Evolutionary conservation across 2,888 invertebrate genomes (phyloP).

Genomic region (Idaea dimidiata): DNA sequence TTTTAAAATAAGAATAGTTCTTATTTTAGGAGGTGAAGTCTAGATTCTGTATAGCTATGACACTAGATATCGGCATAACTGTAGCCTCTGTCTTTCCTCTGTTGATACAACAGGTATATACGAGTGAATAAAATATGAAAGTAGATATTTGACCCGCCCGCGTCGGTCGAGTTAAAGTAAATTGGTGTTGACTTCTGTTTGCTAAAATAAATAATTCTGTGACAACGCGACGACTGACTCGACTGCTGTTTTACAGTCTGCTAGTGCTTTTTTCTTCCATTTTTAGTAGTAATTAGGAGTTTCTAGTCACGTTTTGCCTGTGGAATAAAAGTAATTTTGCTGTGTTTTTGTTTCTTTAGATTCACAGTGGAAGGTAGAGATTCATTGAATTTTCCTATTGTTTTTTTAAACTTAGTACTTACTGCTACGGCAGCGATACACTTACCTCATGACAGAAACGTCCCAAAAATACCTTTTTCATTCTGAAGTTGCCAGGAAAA

Average conservation of each 20-base stretch:
- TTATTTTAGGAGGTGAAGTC: no score
- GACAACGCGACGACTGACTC: not conserved
- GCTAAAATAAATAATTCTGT: constrained; percentile 22
- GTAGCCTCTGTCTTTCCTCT: constrained; percentile 21
- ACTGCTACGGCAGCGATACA: no score
- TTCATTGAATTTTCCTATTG: no score
- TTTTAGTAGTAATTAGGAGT: not conserved
- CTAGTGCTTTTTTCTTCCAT: not conserved
- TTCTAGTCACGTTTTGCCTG: not conserved
- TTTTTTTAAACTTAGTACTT: no score
- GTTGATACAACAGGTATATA: constrained; percentile 41
- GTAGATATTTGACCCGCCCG: constrained; percentile 38
- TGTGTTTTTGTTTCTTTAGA: no score
- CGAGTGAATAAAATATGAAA: constrained; percentile 49
- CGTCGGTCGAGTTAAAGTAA: constrained; percentile 25
- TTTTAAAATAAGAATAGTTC: no score
- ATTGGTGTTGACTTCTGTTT: constrained; percentile 36
- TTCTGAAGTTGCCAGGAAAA: no score
- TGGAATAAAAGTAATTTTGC: no score
- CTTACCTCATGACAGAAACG: no score
- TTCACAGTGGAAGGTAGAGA: no score
- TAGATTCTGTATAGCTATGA: no score
- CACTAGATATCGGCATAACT: constrained; percentile 12
- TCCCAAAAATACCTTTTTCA: no score
- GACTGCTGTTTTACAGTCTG: not conserved